These are phyloP conservation scores for Buceros bicornis DNA, from an alignment of 2,797 vertebrate genomes.

Conservation along the genomic window DNA sequence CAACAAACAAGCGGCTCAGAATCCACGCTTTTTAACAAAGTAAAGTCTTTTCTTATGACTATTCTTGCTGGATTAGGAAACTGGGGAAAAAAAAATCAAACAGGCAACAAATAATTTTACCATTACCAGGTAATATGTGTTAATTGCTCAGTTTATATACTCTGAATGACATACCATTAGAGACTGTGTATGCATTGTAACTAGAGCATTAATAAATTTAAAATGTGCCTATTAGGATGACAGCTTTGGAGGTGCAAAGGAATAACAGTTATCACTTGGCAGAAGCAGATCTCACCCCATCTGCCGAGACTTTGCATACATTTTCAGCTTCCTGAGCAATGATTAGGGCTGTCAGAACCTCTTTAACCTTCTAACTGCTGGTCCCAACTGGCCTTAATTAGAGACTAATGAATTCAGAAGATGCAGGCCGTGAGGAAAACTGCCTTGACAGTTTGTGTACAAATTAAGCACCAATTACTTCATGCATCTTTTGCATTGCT, in stretches of 20 bases:
- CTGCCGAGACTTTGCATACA: constrained; percentile 94
- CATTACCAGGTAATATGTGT: constrained; percentile 93
- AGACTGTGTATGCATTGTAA: constrained; percentile 89
- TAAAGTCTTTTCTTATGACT: constrained; percentile 71
- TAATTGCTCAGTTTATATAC: constrained; percentile 95
- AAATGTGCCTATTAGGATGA: constrained; percentile 92
- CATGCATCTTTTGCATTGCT: constrained; percentile 88
- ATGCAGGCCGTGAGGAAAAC: constrained; percentile 93
- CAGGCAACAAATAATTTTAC: constrained; percentile 89
- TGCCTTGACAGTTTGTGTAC: constrained; percentile 95
- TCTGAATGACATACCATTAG: constrained; percentile 90
- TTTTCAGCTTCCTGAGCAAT: constrained; percentile 99
- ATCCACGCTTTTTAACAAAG: constrained; percentile 67
- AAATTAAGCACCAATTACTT: constrained; percentile 94
- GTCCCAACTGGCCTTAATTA: constrained; percentile 99
- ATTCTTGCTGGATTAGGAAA: constrained; percentile 66
- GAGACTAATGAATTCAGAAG: constrained; percentile 99
- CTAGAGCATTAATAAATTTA: constrained; percentile 92
- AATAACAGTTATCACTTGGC: constrained; percentile 99
- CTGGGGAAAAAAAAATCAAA: constrained; percentile 73
- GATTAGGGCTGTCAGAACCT: constrained; percentile 99
- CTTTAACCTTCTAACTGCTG: constrained; percentile 99
- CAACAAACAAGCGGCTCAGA: constrained; percentile 52
- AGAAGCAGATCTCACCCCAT: constrained; percentile 92
- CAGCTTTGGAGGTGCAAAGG: constrained; percentile 95